phyloP scores from a whole-genome alignment of 2,888 invertebrate genomes.

The Augochlorella aurata region DNA sequence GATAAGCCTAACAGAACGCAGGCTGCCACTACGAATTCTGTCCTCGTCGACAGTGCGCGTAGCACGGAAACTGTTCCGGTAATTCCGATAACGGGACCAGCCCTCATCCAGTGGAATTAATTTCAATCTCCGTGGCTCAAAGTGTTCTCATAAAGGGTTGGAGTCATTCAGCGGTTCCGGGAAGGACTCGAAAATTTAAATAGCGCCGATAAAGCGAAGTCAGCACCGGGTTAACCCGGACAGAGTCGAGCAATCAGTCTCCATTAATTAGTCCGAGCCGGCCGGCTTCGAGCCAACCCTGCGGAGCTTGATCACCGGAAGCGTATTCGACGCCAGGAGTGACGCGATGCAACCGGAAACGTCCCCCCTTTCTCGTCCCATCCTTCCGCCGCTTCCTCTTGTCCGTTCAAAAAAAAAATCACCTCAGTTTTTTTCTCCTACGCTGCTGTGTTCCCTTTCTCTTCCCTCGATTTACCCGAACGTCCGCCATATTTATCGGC shows the following conservation, averaged over 20 bases:
- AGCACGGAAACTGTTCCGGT: neutral
- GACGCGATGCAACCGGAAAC: constrained; percentile 50
- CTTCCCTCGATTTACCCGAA: neutral
- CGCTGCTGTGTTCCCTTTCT: neutral
- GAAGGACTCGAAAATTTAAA: constrained; percentile 60
- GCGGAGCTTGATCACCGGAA: constrained; percentile 71
- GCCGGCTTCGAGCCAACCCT: constrained; percentile 55
- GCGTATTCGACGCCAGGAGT: constrained; percentile 52
- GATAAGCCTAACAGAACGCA: neutral
- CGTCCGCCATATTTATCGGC: constrained; percentile 47
- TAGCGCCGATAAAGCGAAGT: constrained; percentile 66
- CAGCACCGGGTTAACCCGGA: constrained; percentile 74
- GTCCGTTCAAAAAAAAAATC: neutral
- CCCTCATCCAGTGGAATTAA: constrained; percentile 43
- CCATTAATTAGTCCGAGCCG: constrained; percentile 76
- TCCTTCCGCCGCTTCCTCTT: neutral
- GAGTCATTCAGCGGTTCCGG: constrained; percentile 47
- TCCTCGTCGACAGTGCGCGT: neutral
- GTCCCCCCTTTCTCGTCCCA: neutral
- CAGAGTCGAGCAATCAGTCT: constrained; percentile 77
- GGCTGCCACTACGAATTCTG: neutral
- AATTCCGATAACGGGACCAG: constrained; percentile 33
- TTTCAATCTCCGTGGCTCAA: constrained; percentile 53
- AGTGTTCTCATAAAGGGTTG: constrained; percentile 43
- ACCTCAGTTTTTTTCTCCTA: neutral